Evolutionary conservation across 2,113 vertebrate species (phyloP).

Genomic region (Proteles cristata): DNA sequence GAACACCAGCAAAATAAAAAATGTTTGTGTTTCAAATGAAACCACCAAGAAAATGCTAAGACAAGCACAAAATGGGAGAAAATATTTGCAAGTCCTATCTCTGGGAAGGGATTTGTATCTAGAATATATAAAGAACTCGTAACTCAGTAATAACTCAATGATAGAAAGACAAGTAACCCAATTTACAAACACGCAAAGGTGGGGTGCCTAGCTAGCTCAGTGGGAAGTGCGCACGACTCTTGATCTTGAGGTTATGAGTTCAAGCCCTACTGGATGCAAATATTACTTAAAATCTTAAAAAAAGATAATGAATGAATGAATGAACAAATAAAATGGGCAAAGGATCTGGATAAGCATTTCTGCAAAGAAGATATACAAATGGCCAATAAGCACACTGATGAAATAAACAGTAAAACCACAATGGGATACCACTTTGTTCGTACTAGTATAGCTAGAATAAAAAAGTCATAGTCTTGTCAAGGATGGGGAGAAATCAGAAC

Average conservation of each 20-base stretch:
- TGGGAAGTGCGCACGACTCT: background rate
- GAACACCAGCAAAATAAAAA: background rate
- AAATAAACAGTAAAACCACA: background rate
- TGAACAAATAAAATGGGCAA: background rate
- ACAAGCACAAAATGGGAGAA: background rate
- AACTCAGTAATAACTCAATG: background rate
- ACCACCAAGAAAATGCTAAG: background rate
- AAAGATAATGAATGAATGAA: background rate
- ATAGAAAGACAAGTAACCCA: background rate
- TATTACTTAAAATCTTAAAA: background rate
- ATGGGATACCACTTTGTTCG: background rate
- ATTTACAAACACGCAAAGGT: background rate
- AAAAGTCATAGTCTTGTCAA: background rate
- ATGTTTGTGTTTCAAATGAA: background rate
- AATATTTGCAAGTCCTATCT: background rate
- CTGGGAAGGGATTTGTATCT: background rate
- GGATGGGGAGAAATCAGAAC: background rate
- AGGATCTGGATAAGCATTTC: background rate
- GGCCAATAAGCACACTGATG: background rate
- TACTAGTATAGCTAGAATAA: background rate
- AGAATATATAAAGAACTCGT: background rate
- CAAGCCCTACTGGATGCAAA: background rate
- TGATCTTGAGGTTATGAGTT: background rate
- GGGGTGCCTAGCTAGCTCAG: background rate
- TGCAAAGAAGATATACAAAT: background rate